These are phyloP conservation scores for Idaea biselata DNA, from an alignment of 2,888 invertebrate genomes.

Conservation along the genomic window DNA sequence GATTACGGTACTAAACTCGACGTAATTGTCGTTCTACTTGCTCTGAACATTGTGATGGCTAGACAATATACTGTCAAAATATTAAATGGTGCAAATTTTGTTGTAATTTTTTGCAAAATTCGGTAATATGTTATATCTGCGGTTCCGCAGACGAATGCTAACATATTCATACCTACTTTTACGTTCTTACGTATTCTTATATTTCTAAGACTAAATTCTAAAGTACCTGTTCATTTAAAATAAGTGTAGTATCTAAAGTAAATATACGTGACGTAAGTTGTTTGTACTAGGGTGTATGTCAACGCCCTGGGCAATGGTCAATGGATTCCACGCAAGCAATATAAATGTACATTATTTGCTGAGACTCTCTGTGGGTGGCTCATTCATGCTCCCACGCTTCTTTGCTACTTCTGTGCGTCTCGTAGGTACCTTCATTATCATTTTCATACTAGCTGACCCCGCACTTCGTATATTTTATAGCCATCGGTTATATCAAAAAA, in stretches of 20 bases:
- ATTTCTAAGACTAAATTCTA: too few species aligned
- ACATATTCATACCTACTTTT: too few species aligned
- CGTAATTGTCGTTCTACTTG: background rate
- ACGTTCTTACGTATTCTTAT: too few species aligned
- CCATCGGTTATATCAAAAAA: too few species aligned
- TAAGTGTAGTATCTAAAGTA: background rate
- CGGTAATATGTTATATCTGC: background rate
- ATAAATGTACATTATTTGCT: slow-evolving; percentile 10
- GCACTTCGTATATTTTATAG: too few species aligned
- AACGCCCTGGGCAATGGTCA: slow-evolving; percentile 23
- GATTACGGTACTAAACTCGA: slow-evolving; percentile 7
- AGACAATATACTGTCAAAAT: background rate
- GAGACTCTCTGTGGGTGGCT: slow-evolving; percentile 30
- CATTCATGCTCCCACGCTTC: slow-evolving; percentile 32
- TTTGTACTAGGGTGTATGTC: slow-evolving; percentile 14
- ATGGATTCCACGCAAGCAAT: slow-evolving; percentile 14
- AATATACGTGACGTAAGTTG: background rate
- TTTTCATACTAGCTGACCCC: background rate
- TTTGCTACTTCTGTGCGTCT: slow-evolving; percentile 23
- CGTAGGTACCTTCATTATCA: background rate
- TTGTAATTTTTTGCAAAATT: background rate
- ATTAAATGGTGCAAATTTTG: background rate
- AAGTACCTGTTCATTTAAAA: background rate
- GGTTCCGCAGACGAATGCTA: background rate
- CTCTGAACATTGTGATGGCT: background rate